Evolutionary conservation across 1,140 invertebrate genomes (phyloP).

Genomic region (Cotesia glomerata): DNA sequence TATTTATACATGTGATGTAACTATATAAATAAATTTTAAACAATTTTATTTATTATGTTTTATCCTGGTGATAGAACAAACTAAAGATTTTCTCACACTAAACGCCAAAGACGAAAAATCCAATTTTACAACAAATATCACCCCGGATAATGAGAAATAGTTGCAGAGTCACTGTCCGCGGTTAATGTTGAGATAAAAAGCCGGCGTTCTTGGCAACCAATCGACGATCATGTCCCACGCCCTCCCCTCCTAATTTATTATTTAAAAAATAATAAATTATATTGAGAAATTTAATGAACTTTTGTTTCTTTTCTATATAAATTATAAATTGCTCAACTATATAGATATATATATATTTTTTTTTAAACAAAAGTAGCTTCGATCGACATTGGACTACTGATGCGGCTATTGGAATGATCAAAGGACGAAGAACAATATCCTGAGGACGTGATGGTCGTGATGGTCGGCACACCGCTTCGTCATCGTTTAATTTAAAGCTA

Average conservation of each 20-base stretch:
- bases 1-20: too few species aligned
- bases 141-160: constrained; percentile 47
- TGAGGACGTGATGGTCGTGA: constrained; percentile 2
- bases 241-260: not conserved
- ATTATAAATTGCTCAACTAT: too few species aligned
- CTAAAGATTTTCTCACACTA: constrained; percentile 40
- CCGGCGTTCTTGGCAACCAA: constrained; percentile 3
- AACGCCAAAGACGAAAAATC: constrained; percentile 34
- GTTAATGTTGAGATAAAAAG: constrained; percentile 34
- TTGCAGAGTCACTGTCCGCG: constrained; percentile 37
- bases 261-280: too few species aligned
- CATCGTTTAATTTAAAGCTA: constrained; percentile 27
- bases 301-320: too few species aligned
- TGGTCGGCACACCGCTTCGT: constrained; percentile 10
- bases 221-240: constrained; percentile 12
- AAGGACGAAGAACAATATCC: constrained; percentile 24
- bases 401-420: constrained; percentile 25
- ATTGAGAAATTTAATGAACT: too few species aligned
- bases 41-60: too few species aligned
- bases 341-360: too few species aligned
- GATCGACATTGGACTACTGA: not conserved
- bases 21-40: too few species aligned
- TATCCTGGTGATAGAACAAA: too few species aligned
- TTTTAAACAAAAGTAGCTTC: too few species aligned
- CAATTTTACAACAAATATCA: constrained; percentile 52